Conservation (phyloP, 53 echinoderm and acorn worm genomes). For the Luidia sarsii region DNA sequence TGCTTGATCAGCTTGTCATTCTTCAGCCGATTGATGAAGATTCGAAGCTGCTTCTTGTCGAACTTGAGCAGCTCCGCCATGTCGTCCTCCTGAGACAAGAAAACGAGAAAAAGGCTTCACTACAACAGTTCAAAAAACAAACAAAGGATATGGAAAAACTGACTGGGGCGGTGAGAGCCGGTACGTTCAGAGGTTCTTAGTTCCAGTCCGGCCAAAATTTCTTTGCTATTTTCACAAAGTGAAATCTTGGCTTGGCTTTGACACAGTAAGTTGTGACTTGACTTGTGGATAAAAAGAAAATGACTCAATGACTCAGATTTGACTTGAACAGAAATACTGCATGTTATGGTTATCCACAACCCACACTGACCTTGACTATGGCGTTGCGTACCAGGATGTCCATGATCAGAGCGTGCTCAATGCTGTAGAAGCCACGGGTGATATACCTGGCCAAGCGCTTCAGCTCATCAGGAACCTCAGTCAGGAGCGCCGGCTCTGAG, state of each 20-base stretch:
- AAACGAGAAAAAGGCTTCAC: neutral
- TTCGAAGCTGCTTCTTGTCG: slow-evolving; percentile 94
- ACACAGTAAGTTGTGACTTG: no score
- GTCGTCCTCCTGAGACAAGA: slow-evolving; percentile 66
- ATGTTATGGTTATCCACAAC: no score
- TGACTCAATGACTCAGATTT: no score
- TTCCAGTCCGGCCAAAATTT: neutral
- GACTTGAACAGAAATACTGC: no score
- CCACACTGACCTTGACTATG: slow-evolving; percentile 64
- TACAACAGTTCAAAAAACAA: neutral
- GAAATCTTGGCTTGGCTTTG: no score
- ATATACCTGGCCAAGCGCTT: slow-evolving; percentile 87
- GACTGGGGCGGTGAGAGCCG: no score
- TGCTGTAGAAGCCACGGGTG: slow-evolving; percentile 86
- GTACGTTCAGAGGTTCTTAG: neutral
- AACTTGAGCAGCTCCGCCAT: slow-evolving; percentile 87
- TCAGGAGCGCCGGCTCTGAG: slow-evolving; percentile 74
- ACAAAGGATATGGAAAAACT: neutral
- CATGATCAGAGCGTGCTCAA: slow-evolving; percentile 92
- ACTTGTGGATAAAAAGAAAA: no score
- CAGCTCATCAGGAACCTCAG: slow-evolving; percentile 85
- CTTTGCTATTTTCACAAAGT: neutral
- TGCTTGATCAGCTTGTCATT: slow-evolving; percentile 90
- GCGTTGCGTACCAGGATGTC: slow-evolving; percentile 83
- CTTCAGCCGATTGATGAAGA: slow-evolving; percentile 85